Conservation (phyloP, 2,797 vertebrate genomes). For the Lindbergichthys nudifrons region DNA sequence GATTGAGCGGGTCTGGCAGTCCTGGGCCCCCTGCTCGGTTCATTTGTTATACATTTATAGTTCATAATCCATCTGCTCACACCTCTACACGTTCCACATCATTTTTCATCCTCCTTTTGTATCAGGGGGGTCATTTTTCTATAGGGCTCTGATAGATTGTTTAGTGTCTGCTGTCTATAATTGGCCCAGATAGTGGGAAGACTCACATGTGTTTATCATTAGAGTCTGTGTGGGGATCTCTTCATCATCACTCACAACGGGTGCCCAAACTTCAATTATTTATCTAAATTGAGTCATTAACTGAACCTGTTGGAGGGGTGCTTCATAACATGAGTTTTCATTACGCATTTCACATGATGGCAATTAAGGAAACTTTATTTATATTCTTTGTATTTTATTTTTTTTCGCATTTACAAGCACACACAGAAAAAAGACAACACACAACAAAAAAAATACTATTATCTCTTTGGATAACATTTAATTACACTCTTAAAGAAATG, state of each 20-base stretch:
- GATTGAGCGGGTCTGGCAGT: slow-evolving; percentile 76
- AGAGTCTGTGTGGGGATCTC: slow-evolving; percentile 48
- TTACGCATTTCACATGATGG: slow-evolving; percentile 4
- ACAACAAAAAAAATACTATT: too few relatives aligned
- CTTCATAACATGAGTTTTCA: not conserved
- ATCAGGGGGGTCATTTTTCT: slow-evolving; percentile 67
- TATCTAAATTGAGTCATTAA: slow-evolving; percentile 40
- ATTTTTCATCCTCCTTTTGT: slow-evolving; percentile 73
- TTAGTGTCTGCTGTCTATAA: slow-evolving; percentile 60
- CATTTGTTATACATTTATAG: slow-evolving; percentile 82
- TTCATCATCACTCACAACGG: slow-evolving; percentile 52
- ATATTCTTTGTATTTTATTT: not conserved
- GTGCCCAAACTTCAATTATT: slow-evolving; percentile 24
- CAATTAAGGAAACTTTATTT: not conserved
- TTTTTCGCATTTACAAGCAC: too few relatives aligned
- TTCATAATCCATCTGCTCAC: slow-evolving; percentile 82
- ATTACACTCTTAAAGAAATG: too few relatives aligned
- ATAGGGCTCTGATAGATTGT: slow-evolving; percentile 62
- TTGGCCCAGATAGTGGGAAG: slow-evolving; percentile 71
- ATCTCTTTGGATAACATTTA: too few relatives aligned
- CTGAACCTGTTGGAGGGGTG: slow-evolving; percentile 2
- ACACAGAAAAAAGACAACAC: too few relatives aligned
- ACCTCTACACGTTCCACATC: slow-evolving; percentile 56
- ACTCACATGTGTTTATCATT: slow-evolving; percentile 73
- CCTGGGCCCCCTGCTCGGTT: slow-evolving; percentile 69